phyloP scores from a whole-genome alignment of 2,113 vertebrate species.

The Galeopterus variegatus region DNA sequence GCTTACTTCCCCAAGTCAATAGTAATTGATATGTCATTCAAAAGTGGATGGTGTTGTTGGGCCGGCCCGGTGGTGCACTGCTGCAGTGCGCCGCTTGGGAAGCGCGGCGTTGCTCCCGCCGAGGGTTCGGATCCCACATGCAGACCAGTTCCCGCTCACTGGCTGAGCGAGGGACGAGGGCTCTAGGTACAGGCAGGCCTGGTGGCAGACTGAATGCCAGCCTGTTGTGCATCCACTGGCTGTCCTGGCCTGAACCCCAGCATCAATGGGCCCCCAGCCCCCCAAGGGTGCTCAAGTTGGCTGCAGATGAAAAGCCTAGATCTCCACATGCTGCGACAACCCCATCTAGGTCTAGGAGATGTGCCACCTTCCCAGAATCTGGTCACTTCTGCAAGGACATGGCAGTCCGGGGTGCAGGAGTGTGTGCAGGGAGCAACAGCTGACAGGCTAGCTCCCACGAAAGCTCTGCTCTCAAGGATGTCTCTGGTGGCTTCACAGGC shows the following conservation, averaged over 20 bases:
- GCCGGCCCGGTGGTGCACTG: too few relatives aligned
- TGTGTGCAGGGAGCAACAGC: too few relatives aligned
- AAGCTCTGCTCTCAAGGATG: neutral
- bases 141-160: too few relatives aligned
- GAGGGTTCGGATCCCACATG: too few relatives aligned
- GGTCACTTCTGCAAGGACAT: neutral
- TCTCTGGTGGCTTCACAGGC: conserved; percentile 85
- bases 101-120: too few relatives aligned
- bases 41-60: conserved; percentile 69
- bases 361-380: neutral
- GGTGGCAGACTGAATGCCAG: neutral
- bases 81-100: too few relatives aligned
- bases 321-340: too few relatives aligned
- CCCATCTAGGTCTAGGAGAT: neutral
- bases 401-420: neutral
- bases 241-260: neutral
- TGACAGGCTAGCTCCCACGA: neutral
- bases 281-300: neutral
- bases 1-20: conserved; percentile 71
- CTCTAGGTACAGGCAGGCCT: neutral
- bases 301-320: neutral
- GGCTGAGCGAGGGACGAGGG: too few relatives aligned
- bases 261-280: accelerated
- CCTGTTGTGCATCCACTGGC: neutral
- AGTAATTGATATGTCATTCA: conserved; percentile 73